Percentiles rank a stretch among this genome's conserved stretches.
phyloP scores from a whole-genome alignment of 92 coral and sea anemone species.

The Pocillopora meandrina region DNA sequence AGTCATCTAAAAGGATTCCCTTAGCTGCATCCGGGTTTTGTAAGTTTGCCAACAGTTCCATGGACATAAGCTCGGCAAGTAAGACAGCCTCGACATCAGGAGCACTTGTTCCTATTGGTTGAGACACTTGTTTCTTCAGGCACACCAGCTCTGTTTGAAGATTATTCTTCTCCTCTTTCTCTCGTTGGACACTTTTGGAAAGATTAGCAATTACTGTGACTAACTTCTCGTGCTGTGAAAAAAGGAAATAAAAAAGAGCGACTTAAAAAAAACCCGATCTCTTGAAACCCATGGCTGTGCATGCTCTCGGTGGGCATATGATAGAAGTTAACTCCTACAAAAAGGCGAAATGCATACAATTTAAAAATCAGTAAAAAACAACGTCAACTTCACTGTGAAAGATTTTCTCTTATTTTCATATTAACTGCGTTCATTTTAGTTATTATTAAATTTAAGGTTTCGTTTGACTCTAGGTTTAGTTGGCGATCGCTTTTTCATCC shows the following conservation, averaged over 20 bases:
- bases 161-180: conserved; percentile 78
- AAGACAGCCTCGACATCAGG: conserved; percentile 86
- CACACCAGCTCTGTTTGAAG: conserved; percentile 83
- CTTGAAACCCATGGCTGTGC: too few relatives aligned
- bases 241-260: background rate
- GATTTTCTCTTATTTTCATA: too few relatives aligned
- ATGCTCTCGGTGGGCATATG: too few relatives aligned
- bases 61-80: conserved; percentile 85
- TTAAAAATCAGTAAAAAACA: too few relatives aligned
- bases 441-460: background rate
- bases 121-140: conserved; percentile 77
- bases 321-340: too few relatives aligned
- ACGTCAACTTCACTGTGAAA: too few relatives aligned
- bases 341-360: too few relatives aligned
- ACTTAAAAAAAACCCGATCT: too few relatives aligned
- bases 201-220: conserved; percentile 88
- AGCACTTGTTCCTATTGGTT: conserved; percentile 64
- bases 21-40: conserved; percentile 65
- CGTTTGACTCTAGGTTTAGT: background rate
- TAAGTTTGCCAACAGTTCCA: conserved; percentile 77
- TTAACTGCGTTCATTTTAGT: too few relatives aligned
- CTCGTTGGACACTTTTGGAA: conserved; percentile 88
- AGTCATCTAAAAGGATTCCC: conserved; percentile 45
- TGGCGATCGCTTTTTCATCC: background rate
- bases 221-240: conserved; percentile 57